Evolutionary conservation across 2,797 vertebrate genomes (phyloP), one percentile per base, ranked within the genome.

Genomic region (Argyrosomus regius): DNA sequence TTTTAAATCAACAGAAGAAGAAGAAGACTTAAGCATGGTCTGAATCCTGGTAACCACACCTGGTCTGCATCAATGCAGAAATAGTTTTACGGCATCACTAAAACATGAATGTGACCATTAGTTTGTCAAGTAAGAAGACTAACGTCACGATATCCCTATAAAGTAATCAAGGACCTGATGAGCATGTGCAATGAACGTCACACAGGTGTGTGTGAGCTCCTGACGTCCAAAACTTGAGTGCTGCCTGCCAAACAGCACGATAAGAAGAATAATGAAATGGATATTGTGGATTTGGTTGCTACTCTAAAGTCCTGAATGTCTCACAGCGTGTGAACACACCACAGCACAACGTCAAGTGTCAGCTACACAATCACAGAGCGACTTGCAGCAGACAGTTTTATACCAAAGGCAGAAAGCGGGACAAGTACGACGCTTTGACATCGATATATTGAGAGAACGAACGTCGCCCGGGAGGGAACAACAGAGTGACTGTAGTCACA

Each of bases 1-100:
- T 81, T 83, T 80, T 26, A n/a, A 73, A 68, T 57, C 60, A 67
- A 66, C 46, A 63, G 53, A 52, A 69, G 50, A 46, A 56, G 74
- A 46, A 52, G 74, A 77, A 22, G 77, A 58, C n/a, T 68, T 39
- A 24, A 18, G 35, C 43, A 39, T 52, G 64, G 58, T 62, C 14
- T 50, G 74, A 72, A 56, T 35, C 28, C 24, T 52, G 54, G 59
- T 39, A 61, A 48, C 17, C 17, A 5, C 31, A 49, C 56, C 35
- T n/a, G 18, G 31, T 75, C 72, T 81, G 61, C 16, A 13, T 57
- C 49, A 68, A 12, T 24, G 61, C 53, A 69, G 22, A 49, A 66
- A 45, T 39, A 54, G 31, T 20, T 53, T 41, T 2, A 35, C 35
- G 8, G 28, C 58, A 48, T 50, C 31, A 26, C 26, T 41, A 28